A percentile compares a stretch with the other conserved stretches of the same genome.
These are phyloP conservation scores for Lithobates sylvaticus DNA, from an alignment of 2,797 vertebrate species.

Conservation along the genomic window DNA sequence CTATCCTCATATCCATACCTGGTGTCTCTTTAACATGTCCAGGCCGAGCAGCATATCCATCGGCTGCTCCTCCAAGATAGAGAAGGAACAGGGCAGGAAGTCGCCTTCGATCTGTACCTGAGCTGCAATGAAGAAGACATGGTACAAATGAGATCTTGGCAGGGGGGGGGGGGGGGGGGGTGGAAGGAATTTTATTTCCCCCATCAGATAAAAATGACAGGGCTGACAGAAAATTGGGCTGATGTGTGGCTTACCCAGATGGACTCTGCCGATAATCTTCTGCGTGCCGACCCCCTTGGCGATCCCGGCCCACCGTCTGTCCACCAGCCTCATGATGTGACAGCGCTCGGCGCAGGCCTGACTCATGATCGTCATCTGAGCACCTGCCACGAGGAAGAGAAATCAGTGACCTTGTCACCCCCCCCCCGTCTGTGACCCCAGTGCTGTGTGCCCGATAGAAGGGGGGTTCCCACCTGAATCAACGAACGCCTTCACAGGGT, in stretches of 20 bases:
- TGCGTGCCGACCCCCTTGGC: constrained; percentile 98
- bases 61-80: constrained; percentile 97
- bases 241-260: constrained; percentile 82
- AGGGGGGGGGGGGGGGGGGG: too few species aligned
- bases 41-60: constrained; percentile 99
- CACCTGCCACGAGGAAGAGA: constrained; percentile 77
- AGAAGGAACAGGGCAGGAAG: constrained; percentile 97
- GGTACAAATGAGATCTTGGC: too few species aligned
- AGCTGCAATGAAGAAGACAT: constrained; percentile 76
- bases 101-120: constrained; percentile 98
- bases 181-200: too few species aligned
- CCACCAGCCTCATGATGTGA: constrained; percentile 98
- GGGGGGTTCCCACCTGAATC: constrained; percentile 87
- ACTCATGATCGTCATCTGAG: constrained; percentile 99
- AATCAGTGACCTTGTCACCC: background rate
- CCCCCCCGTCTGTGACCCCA: too few species aligned
- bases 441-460: too few species aligned
- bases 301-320: constrained; percentile 96
- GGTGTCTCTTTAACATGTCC: constrained; percentile 99
- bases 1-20: constrained; percentile 76
- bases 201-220: too few species aligned
- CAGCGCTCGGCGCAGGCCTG: constrained; percentile 97
- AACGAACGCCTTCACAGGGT: constrained; percentile 98
- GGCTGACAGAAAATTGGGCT: too few species aligned
- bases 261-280: constrained; percentile 97